Evolutionary conservation across 2,797 vertebrate species (phyloP).

Genomic region (Lepus townsendii): DNA sequence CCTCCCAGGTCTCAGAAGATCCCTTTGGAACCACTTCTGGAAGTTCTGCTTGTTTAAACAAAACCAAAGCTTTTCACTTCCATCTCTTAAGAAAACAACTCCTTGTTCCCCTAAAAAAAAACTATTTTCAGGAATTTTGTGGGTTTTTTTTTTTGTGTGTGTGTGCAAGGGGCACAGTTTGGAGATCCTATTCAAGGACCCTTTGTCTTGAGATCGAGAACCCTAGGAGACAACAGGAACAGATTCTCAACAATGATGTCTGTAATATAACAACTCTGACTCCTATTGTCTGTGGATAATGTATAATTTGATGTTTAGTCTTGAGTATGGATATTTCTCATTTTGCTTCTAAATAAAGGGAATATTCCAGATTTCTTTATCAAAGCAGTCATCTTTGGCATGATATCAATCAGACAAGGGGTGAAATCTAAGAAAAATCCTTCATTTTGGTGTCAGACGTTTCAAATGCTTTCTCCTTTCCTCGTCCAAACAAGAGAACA

Average conservation of each 20-base stretch:
- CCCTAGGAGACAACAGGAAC: not conserved
- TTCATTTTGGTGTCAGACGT: constrained; percentile 51
- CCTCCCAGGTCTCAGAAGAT: not conserved
- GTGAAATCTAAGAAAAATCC: constrained; percentile 78
- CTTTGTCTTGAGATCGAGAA: not conserved
- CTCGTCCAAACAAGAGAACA: not conserved
- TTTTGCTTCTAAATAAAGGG: not conserved
- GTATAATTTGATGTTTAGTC: not conserved
- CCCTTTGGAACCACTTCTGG: not conserved
- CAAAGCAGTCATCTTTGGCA: not conserved
- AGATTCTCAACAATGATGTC: not conserved
- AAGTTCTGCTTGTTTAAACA: not conserved
- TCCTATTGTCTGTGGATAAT: not conserved
- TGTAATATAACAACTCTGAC: not conserved
- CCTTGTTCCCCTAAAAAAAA: not conserved
- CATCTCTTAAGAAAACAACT: not conserved
- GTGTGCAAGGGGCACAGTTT: not conserved
- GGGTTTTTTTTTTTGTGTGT: too few relatives aligned
- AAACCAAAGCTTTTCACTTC: not conserved
- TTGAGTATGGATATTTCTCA: not conserved
- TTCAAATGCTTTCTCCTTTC: not conserved
- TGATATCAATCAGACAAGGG: not conserved
- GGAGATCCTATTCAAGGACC: fast-evolving
- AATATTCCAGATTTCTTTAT: not conserved
- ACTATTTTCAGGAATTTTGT: not conserved